Evolutionary conservation across 1,140 invertebrate genomes (phyloP), one percentile per base, ranked within the genome.

Genomic region (Zaprionus capensis): DNA sequence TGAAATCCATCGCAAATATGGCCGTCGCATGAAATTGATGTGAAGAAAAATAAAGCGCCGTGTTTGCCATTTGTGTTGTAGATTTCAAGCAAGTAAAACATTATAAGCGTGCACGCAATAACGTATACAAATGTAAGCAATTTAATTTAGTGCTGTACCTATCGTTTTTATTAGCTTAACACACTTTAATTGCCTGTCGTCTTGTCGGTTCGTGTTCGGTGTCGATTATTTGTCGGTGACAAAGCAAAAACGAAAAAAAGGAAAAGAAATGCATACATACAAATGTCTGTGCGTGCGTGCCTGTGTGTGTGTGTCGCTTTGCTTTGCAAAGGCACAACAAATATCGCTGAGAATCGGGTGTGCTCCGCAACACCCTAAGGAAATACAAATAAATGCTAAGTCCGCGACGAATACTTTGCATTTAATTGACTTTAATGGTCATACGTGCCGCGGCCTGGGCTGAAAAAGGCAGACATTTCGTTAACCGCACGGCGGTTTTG

Each of bases 111-210:
- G 78, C 63, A 75, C 73, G 71, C 70, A 81, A 81, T 12, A 79
- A 81, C 81, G 81, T 84, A 67, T 77, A 57, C 64, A 84, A 88
- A 88, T 84, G 84, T 88, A 88, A 88, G 84, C 84, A 90, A 88
- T 66, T 76, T 90, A 88, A 78, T 90, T 58, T 76, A 88, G 84
- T 88, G 84, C 69, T 88, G 75, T 76, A 71, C 71, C 49, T 82
- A 73, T 56, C 85, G 84, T 81, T 90, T 71, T 78, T 64, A 88
- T 72, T 79, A 80, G 71, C 57, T 61, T 64, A 55, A 79, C 22
- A 66, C 26, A 69, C 61, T 55, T 66, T 28, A 70, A 73, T 68
- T 69, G 55, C 55, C 72, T 46, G 65, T 62, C 49, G 68, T 62
- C 49, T 64, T 72, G 72, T 70, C 84, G 72, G 81, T 63, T 71